These are phyloP conservation scores for Nanorana parkeri DNA, from an alignment of 2,113 vertebrate species.

Conservation along the genomic window DNA sequence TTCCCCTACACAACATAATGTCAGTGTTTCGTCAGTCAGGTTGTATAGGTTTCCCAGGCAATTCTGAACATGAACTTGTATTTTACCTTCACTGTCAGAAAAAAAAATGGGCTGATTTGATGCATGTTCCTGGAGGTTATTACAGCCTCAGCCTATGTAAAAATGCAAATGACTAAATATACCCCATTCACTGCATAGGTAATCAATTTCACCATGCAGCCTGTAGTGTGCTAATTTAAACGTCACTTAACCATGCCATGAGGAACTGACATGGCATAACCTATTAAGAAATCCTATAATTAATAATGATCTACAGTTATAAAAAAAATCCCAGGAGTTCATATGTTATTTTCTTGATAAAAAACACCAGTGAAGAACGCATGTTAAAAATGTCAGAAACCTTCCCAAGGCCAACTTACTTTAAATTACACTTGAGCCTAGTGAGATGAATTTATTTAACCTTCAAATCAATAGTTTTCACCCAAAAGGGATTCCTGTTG, in stretches of 20 bases:
- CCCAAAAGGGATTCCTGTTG: constrained; percentile 73
- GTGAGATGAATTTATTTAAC: constrained; percentile 69
- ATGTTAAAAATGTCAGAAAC: constrained; percentile 67
- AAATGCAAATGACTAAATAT: constrained; percentile 13
- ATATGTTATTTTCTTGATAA: constrained; percentile 66
- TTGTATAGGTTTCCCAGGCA: not conserved
- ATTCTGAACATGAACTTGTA: constrained; percentile 7
- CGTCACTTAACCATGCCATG: constrained; percentile 56
- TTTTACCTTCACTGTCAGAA: constrained; percentile 14
- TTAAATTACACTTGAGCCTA: constrained; percentile 68
- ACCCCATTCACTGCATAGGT: constrained; percentile 33
- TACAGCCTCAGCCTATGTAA: constrained; percentile 10
- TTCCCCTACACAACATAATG: not conserved
- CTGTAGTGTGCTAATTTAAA: constrained; percentile 59
- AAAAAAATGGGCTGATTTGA: constrained; percentile 8
- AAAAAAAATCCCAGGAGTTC: constrained; percentile 66
- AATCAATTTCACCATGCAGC: constrained; percentile 41
- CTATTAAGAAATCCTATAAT: constrained; percentile 64
- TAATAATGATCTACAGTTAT: constrained; percentile 64
- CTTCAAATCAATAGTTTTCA: constrained; percentile 68
- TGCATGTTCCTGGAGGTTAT: constrained; percentile 27
- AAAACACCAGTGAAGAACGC: constrained; percentile 58
- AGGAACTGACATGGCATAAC: constrained; percentile 61
- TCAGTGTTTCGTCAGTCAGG: not conserved
- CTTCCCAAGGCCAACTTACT: constrained; percentile 74